phyloP scores from a whole-genome alignment of 2,888 invertebrate species.

The Dermolepida albohirtum region DNA sequence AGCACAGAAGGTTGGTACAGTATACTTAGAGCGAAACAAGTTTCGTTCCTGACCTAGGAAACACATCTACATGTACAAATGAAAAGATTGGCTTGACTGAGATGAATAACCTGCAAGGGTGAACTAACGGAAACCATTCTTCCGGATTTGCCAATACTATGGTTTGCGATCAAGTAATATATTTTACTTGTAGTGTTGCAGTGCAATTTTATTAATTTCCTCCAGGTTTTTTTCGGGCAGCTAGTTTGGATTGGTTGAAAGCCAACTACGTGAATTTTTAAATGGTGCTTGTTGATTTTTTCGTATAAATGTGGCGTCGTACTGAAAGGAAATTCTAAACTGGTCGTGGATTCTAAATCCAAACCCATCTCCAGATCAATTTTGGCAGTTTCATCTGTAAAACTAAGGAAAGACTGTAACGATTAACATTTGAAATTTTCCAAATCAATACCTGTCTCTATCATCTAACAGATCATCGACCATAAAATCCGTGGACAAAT shows the following conservation, averaged over 20 bases:
- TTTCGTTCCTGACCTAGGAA: slow-evolving; percentile 78
- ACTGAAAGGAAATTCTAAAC: slow-evolving; percentile 66
- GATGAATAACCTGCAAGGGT: slow-evolving; percentile 75
- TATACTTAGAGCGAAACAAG: slow-evolving; percentile 79
- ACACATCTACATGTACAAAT: background rate
- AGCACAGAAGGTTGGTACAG: slow-evolving; percentile 80
- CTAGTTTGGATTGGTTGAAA: slow-evolving; percentile 73
- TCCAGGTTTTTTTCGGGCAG: slow-evolving; percentile 74
- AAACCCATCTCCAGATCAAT: slow-evolving; percentile 51
- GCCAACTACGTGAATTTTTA: slow-evolving; percentile 74
- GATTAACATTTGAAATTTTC: slow-evolving; percentile 8
- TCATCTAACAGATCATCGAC: slow-evolving; percentile 56
- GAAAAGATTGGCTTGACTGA: background rate
- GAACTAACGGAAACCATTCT: slow-evolving; percentile 75
- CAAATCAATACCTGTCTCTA: slow-evolving; percentile 57
- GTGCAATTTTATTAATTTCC: slow-evolving; percentile 74
- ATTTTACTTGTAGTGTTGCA: slow-evolving; percentile 67
- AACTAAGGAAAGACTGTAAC: slow-evolving; percentile 35
- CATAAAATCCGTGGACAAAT: slow-evolving; percentile 52
- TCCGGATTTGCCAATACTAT: slow-evolving; percentile 70
- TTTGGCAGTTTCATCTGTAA: slow-evolving; percentile 49
- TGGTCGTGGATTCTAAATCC: slow-evolving; percentile 60
- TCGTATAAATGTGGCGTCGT: slow-evolving; percentile 71
- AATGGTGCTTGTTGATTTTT: slow-evolving; percentile 74
- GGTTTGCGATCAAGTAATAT: slow-evolving; percentile 78